Evolutionary conservation across 2,113 vertebrate genomes (phyloP).

Genomic region (Melanocharis versteri): DNA sequence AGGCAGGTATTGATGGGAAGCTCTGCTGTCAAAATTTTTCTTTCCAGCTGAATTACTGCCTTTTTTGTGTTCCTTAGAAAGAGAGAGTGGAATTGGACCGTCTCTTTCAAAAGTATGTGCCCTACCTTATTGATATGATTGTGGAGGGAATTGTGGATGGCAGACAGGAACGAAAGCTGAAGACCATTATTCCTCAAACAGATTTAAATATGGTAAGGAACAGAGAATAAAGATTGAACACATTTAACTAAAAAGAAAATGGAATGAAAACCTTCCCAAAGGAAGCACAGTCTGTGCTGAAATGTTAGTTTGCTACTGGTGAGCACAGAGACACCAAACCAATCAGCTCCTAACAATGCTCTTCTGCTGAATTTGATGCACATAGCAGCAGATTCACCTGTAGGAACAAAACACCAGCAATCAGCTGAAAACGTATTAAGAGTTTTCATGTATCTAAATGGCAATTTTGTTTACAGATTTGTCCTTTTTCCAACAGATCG

Average conservation of each 20-base stretch:
- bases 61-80: constrained; percentile 33
- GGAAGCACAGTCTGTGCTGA: not conserved
- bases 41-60: not conserved
- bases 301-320: not conserved
- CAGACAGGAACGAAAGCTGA: constrained; percentile 81
- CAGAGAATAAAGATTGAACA: not conserved
- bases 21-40: not conserved
- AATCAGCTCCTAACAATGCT: not conserved
- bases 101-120: constrained; percentile 91
- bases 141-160: constrained; percentile 86
- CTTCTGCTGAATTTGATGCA: not conserved
- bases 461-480: not conserved
- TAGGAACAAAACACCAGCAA: not conserved
- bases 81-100: constrained; percentile 74
- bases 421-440: not conserved
- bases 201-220: constrained; percentile 91
- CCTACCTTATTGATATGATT: constrained; percentile 84
- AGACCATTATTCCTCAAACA: constrained; percentile 89
- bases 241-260: not conserved
- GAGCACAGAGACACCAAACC: not conserved
- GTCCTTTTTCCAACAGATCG: constrained; percentile 72
- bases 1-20: not conserved
- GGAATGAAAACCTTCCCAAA: not conserved
- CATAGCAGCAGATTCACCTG: not conserved
- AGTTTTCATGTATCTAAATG: not conserved